Percentiles rank a stretch among this genome's conserved stretches.
Evolutionary conservation across 2,888 invertebrate genomes (phyloP).

Genomic region (Merodon equestris): DNA sequence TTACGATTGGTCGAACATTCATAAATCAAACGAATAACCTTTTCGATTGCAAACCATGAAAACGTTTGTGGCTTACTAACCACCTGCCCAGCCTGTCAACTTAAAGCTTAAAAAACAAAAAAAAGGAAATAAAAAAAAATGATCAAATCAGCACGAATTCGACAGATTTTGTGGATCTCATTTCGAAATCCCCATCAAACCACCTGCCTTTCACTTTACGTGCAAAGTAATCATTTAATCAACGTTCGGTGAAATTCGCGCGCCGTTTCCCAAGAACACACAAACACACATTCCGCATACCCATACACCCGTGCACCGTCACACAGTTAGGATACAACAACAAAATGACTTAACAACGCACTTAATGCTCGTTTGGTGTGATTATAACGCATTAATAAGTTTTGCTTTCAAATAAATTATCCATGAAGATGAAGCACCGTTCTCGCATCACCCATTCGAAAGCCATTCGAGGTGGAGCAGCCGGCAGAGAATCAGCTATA

Average conservation of each 20-base stretch:
- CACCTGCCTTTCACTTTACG: conserved; percentile 60
- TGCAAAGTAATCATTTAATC: conserved; percentile 60
- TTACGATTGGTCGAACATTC: too few relatives aligned
- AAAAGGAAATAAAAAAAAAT: not conserved
- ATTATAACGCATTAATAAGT: conserved; percentile 69
- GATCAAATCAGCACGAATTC: not conserved
- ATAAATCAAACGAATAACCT: not conserved
- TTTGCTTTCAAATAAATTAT: conserved; percentile 68
- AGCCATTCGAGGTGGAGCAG: conserved; percentile 68
- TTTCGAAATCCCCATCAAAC: conserved; percentile 12
- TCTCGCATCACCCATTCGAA: conserved; percentile 60
- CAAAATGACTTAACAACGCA: conserved; percentile 57
- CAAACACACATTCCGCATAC: conserved; percentile 12
- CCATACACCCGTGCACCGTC: not conserved
- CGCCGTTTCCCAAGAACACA: conserved; percentile 26
- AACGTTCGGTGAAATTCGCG: conserved; percentile 50
- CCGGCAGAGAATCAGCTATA: conserved; percentile 1
- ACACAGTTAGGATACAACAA: not conserved
- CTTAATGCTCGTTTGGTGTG: conserved; percentile 68
- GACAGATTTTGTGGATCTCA: conserved; percentile 9
- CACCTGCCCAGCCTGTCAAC: conserved; percentile 5
- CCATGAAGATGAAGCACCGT: conserved; percentile 67
- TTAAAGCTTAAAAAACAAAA: not conserved
- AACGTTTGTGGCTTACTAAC: conserved; percentile 10
- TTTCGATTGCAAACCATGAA: not conserved